phyloP scores from a whole-genome alignment of 2,797 vertebrate species.

The Natrix natrix region DNA sequence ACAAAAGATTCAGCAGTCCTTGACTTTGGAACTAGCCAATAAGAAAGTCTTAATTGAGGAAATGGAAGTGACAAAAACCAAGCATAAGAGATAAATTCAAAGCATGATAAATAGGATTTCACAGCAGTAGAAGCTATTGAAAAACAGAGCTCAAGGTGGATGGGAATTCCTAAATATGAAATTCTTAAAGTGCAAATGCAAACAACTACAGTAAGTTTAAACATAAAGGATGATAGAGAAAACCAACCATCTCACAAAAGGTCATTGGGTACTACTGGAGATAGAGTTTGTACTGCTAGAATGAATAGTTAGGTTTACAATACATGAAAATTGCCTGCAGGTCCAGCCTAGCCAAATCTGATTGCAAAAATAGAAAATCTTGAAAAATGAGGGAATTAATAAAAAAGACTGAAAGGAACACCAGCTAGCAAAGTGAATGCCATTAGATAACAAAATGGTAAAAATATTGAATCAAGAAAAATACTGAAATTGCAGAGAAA shows the following conservation, averaged over 20 bases:
- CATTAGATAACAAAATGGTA: background rate
- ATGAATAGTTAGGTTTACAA: background rate
- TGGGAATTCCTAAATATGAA: background rate
- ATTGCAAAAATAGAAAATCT: background rate
- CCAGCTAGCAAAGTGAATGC: background rate
- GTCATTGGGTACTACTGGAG: background rate
- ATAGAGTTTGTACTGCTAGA: background rate
- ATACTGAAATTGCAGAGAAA: background rate
- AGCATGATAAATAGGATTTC: background rate
- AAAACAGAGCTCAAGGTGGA: background rate
- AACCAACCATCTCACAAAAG: background rate
- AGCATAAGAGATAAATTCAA: background rate
- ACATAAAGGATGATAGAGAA: background rate
- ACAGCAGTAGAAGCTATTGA: background rate
- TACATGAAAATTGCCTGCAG: background rate
- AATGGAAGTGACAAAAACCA: background rate
- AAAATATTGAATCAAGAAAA: background rate
- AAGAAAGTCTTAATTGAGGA: background rate
- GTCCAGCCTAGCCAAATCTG: background rate
- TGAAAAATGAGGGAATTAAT: background rate
- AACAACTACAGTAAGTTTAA: background rate
- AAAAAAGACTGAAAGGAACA: background rate
- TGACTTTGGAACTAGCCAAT: background rate
- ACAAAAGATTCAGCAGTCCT: background rate
- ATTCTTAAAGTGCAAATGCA: background rate